These are phyloP conservation scores for Ophiothrix spiculata DNA, from an alignment of 35 echinoderm and acorn worm species.

Conservation along the genomic window DNA sequence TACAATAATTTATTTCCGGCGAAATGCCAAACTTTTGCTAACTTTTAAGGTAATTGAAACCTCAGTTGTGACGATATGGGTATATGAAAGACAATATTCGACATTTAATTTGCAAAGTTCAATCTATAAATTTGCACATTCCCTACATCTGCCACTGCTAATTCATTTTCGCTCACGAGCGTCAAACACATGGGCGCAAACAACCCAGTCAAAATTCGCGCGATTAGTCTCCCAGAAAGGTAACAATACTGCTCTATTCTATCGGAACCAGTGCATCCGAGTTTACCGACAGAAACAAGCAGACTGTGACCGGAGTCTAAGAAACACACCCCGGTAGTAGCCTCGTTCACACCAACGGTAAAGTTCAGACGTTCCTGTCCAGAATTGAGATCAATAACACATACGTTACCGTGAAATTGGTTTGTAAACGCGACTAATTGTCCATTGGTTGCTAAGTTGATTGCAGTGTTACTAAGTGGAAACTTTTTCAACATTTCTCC, in stretches of 20 bases:
- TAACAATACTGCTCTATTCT: constrained; percentile 10
- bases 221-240: not conserved
- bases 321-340: not conserved
- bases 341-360: not conserved
- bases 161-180: not conserved
- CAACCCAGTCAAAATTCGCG: not conserved
- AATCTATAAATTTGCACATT: not conserved
- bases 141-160: not conserved
- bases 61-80: no score
- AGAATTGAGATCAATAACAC: not conserved
- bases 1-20: no score
- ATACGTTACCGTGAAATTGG: not conserved
- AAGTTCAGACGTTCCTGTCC: not conserved
- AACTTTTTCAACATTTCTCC: not conserved
- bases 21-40: no score
- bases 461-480: not conserved
- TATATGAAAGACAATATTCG: no score
- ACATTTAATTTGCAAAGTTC: not conserved
- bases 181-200: not conserved
- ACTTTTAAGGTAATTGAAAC: no score
- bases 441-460: not conserved
- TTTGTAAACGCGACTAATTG: not conserved
- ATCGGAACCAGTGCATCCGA: not conserved
- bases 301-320: not conserved
- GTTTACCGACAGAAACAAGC: not conserved